These are phyloP conservation scores for Erebia palarica DNA, from an alignment of 2,888 invertebrate genomes.

Conservation along the genomic window DNA sequence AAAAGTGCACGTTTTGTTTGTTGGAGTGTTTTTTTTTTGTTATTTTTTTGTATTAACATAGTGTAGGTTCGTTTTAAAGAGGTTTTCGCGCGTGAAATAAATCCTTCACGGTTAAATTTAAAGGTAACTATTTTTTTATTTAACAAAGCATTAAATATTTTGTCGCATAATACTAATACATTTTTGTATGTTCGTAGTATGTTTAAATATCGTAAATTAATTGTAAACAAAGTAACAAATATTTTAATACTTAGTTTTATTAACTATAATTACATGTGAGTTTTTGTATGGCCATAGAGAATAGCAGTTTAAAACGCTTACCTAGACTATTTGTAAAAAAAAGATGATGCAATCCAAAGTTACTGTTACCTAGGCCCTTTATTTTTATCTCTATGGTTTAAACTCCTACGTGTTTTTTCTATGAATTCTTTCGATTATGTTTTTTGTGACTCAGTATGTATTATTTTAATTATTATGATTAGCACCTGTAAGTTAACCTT, in stretches of 20 bases:
- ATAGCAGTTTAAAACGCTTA: neutral
- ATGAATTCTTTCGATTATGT: neutral
- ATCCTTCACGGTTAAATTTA: conserved; percentile 12
- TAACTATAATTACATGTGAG: too few species aligned
- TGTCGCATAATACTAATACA: neutral
- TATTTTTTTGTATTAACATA: neutral
- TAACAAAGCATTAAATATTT: neutral
- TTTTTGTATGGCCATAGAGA: neutral
- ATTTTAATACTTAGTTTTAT: neutral
- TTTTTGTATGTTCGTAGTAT: neutral
- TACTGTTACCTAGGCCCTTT: conserved; percentile 10
- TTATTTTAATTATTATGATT: too few species aligned
- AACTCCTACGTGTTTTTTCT: neutral
- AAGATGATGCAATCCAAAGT: conserved; percentile 23
- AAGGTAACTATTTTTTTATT: neutral
- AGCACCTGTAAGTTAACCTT: too few species aligned
- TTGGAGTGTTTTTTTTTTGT: neutral
- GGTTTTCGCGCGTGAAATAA: conserved; percentile 18
- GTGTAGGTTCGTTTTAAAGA: conserved; percentile 3
- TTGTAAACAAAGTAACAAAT: neutral
- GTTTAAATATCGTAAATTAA: neutral
- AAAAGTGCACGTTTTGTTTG: neutral
- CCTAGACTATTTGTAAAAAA: neutral
- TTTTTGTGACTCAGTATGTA: neutral
- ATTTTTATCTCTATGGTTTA: conserved; percentile 2